These are phyloP conservation scores for Crepidodera aurea DNA, from an alignment of 2,888 invertebrate genomes.

Conservation along the genomic window DNA sequence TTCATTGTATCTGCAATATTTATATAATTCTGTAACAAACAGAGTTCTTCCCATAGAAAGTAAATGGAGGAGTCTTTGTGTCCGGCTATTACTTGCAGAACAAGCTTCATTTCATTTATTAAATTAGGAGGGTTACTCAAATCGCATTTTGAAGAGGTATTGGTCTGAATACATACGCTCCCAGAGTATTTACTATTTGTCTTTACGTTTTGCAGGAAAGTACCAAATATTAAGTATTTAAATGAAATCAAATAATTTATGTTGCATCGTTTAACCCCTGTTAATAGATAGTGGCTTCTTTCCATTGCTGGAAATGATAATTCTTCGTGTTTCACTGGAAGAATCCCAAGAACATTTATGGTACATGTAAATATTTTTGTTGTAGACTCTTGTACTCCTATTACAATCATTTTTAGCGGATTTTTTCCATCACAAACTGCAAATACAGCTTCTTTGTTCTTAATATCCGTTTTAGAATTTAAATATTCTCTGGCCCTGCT, in stretches of 20 bases:
- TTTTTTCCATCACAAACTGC: constrained; percentile 42
- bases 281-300: constrained; percentile 38
- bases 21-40: constrained; percentile 37
- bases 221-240: constrained; percentile 41
- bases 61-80: constrained; percentile 41
- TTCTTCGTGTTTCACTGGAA: constrained; percentile 34
- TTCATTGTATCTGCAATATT: constrained; percentile 32
- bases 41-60: constrained; percentile 44
- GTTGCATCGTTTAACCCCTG: constrained; percentile 7
- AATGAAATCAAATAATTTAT: constrained; percentile 38
- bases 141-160: constrained; percentile 33
- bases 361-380: constrained; percentile 30
- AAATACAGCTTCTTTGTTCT: constrained; percentile 31
- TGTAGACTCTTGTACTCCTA: constrained; percentile 34
- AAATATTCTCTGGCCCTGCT: constrained; percentile 38
- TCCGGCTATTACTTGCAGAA: constrained; percentile 43
- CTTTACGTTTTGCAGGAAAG: constrained; percentile 32
- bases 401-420: constrained; percentile 35
- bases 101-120: constrained; percentile 34
- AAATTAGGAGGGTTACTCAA: constrained; percentile 25
- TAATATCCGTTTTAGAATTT: constrained; percentile 25
- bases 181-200: constrained; percentile 30
- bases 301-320: constrained; percentile 39
- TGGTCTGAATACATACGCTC: constrained; percentile 38
- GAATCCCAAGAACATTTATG: constrained; percentile 35